Conservation (phyloP, 2,113 vertebrate species). For the Chaetura pelagica region DNA sequence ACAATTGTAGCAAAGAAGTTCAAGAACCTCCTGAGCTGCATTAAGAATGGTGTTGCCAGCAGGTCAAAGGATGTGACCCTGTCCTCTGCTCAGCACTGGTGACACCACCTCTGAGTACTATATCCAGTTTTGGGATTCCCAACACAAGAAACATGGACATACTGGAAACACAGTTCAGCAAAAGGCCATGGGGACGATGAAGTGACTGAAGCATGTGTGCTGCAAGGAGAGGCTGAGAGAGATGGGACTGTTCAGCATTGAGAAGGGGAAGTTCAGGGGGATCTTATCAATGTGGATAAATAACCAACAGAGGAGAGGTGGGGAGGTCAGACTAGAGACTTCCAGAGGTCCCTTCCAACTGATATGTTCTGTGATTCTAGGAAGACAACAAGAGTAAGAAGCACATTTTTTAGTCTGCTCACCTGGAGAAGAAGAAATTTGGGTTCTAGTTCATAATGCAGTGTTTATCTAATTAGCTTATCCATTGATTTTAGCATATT, state of each 20-base stretch:
- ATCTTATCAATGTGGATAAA: not conserved
- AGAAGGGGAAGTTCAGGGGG: not conserved
- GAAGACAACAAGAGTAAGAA: not conserved
- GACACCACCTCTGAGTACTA: not conserved
- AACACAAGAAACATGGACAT: not conserved
- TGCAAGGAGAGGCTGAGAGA: not conserved
- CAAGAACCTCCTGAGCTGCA: not conserved
- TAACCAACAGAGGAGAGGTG: not conserved
- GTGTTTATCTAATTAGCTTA: not conserved
- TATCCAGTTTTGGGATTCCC: not conserved
- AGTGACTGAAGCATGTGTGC: not conserved
- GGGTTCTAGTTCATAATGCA: not conserved
- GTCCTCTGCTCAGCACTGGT: not conserved
- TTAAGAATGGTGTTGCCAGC: not conserved
- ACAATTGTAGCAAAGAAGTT: not conserved
- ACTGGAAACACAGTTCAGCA: not conserved
- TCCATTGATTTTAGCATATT: not conserved
- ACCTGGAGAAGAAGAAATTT: fast-evolving
- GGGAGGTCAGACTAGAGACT: not conserved
- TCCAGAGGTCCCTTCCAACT: not conserved
- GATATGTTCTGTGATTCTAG: not conserved
- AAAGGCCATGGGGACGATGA: not conserved
- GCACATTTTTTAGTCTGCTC: not conserved
- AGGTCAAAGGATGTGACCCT: not conserved
- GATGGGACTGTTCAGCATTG: not conserved